Evolutionary conservation across 92 coral and sea anemone species (phyloP).

Genomic region (Pocillopora meandrina): DNA sequence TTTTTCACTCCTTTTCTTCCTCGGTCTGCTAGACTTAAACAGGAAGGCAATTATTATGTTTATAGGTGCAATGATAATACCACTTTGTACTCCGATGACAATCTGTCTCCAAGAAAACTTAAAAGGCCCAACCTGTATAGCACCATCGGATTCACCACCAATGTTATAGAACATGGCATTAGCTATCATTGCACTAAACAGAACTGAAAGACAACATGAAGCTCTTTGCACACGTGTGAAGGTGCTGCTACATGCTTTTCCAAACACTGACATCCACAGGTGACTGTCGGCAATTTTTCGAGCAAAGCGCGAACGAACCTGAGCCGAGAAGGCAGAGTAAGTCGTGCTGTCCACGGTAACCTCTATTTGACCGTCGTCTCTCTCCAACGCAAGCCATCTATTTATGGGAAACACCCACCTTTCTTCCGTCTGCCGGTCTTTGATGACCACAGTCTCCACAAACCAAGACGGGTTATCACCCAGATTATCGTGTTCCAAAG

Average conservation of each 20-base stretch:
- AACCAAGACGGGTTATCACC: conserved; percentile 69
- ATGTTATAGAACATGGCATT: conserved; percentile 72
- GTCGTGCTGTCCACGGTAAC: conserved; percentile 28
- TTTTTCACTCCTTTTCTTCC: not conserved
- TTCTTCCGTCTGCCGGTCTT: conserved; percentile 40
- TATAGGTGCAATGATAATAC: conserved; percentile 59
- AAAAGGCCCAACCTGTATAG: conserved; percentile 59
- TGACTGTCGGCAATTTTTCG: conserved; percentile 66
- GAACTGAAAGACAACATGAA: conserved; percentile 60
- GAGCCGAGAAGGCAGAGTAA: conserved; percentile 39
- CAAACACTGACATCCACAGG: conserved; percentile 68
- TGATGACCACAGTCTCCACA: conserved; percentile 49
- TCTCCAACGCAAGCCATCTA: conserved; percentile 68
- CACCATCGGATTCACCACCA: conserved; percentile 42
- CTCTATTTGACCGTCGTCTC: conserved; percentile 58
- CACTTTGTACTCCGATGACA: conserved; percentile 68
- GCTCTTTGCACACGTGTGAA: conserved; percentile 72
- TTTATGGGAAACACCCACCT: conserved; percentile 54
- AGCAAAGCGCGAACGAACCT: conserved; percentile 50
- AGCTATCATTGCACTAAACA: conserved; percentile 60
- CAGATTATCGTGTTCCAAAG: conserved; percentile 62
- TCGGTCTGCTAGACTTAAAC: conserved; percentile 35
- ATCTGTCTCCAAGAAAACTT: conserved; percentile 52
- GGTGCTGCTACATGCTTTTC: conserved; percentile 47
- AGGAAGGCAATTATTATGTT: conserved; percentile 52